A percentile compares a stretch with the other conserved stretches of the same genome.
These are phyloP conservation scores for Platyscapa corneri DNA, from an alignment of 1,140 invertebrate genomes.

Conservation along the genomic window DNA sequence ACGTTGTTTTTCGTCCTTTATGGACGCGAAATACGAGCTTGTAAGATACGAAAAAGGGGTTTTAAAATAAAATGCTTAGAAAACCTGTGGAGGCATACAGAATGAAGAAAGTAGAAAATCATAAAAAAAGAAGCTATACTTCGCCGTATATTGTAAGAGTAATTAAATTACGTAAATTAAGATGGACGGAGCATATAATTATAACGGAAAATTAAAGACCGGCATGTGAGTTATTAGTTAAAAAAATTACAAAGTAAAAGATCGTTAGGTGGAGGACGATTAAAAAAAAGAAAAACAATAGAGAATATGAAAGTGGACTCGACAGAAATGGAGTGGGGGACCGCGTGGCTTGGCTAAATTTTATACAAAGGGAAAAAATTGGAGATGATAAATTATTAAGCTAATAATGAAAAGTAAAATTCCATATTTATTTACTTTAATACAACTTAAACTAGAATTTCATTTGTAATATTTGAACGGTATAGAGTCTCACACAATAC, in stretches of 20 bases:
- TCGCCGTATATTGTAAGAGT: not conserved
- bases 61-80: not conserved
- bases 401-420: not conserved
- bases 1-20: no score
- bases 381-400: no score
- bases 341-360: not conserved
- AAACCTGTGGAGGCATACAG: not conserved
- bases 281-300: not conserved
- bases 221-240: not conserved
- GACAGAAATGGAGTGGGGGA: not conserved
- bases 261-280: not conserved
- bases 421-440: not conserved
- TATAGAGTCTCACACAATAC: not conserved
- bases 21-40: no score
- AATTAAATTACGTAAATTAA: conserved; percentile 15
- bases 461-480: not conserved
- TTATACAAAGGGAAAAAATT: not conserved
- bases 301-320: not conserved
- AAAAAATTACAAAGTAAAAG: not conserved
- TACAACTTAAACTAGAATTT: not conserved
- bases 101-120: not conserved
- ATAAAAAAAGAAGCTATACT: not conserved
- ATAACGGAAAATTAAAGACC: not conserved
- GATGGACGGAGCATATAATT: conserved; percentile 12
- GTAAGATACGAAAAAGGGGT: not conserved